A percentile compares a stretch with the other conserved stretches of the same genome.
Conservation (phyloP, 2,113 vertebrate genomes). For the Argyrosomus japonicus region DNA sequence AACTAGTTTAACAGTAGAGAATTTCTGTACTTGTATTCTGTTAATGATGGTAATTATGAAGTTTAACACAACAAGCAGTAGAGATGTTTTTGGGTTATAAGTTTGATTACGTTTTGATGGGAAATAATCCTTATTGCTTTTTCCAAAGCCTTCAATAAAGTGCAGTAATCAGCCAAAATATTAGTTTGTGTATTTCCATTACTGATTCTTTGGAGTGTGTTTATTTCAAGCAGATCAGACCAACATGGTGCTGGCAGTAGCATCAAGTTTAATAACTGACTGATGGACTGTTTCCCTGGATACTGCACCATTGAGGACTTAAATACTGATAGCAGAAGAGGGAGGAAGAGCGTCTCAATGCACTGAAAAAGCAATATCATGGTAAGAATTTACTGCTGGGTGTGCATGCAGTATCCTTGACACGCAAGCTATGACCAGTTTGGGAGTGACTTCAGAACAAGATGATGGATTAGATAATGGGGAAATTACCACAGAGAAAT, state of each 20-base stretch:
- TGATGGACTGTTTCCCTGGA: neutral
- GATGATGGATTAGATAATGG: neutral
- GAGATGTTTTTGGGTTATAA: constrained; percentile 43
- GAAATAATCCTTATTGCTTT: constrained; percentile 58
- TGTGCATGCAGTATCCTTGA: neutral
- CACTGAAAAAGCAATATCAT: neutral
- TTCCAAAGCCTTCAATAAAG: constrained; percentile 80
- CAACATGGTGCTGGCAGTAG: neutral
- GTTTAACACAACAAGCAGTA: constrained; percentile 28
- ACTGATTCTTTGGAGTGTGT: constrained; percentile 1
- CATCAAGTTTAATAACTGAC: neutral
- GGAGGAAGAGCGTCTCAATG: neutral
- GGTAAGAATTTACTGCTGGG: neutral
- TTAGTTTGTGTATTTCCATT: constrained; percentile 17
- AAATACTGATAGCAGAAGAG: neutral
- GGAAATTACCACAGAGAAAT: neutral
- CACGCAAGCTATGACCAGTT: neutral
- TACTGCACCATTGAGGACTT: neutral
- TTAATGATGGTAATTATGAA: constrained; percentile 23
- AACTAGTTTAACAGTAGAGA: constrained; percentile 46
- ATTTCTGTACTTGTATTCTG: constrained; percentile 49
- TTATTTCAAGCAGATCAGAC: constrained; percentile 20
- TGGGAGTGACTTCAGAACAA: neutral
- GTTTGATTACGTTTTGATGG: constrained; percentile 58
- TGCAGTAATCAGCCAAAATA: constrained; percentile 63